Evolutionary conservation across 2,888 invertebrate genomes (phyloP), one percentile per base, ranked within the genome.

Genomic region (Apocheima hispidaria): DNA sequence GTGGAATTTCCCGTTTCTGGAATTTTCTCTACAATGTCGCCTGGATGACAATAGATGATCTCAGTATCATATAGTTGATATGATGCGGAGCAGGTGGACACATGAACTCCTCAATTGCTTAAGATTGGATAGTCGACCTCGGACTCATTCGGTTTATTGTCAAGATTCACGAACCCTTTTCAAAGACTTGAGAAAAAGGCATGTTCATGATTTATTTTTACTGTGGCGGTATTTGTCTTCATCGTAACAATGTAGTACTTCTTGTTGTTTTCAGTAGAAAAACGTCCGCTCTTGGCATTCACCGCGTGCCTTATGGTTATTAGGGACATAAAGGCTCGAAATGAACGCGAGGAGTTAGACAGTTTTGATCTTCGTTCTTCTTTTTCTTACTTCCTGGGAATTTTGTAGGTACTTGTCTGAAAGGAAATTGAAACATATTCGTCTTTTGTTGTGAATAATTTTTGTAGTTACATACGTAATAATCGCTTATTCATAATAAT

Each of bases 261-360:
- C 43, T 60, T 50, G 54, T 70, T 18, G 58, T 4, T 38, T 14
- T 30, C 6, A 66, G 53, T 70, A 72, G 62, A 51, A 18, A 44
- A 69, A 62, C 68, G 90, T 96, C 96, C 96, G 96, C 97, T 97
- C 98, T 98, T 98, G 98, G 98, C 98, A 98, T 98, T 98, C 98
- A 98, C 98, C 98, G 98, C 98, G 98, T 98, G 98, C 98, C 98
- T 98, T 98, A 98, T 97, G 97, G 90, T 87, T 83, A 91, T 81
- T 90, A 94, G 36, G 46, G 93, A 96, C 96, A 98, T 98, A 98
- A 95, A 93, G 95, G 97, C 97, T 95, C 96, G 95, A 95, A 97
- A 97, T 97, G 97, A 97, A 97, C 96, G 96, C 97, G 96, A 97
- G 97, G 97, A 97, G 96, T 94, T 94, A 93, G 95, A 94, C 94